Conservation (phyloP, 30 jellyfish, hydroid and myxozoan species). For the Turritopsis rubra region DNA sequence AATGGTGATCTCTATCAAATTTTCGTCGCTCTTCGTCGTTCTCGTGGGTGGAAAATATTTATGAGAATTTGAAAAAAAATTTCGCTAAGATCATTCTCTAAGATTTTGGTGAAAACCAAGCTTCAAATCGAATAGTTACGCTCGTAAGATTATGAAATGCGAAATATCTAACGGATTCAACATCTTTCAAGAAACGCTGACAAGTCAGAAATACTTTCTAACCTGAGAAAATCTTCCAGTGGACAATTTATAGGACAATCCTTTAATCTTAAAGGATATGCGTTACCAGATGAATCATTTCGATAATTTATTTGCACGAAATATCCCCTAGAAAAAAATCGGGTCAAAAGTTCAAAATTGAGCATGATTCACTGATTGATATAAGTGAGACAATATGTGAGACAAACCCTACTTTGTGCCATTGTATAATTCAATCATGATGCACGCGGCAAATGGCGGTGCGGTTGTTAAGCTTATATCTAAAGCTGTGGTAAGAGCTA, state of each 20-base stretch:
- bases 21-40: no score
- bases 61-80: no score
- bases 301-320: constrained; percentile 33
- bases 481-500: constrained; percentile 25
- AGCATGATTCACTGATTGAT: not conserved
- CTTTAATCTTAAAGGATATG: constrained; percentile 7
- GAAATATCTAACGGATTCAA: no score
- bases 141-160: no score
- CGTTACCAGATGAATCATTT: constrained; percentile 21
- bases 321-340: constrained; percentile 2
- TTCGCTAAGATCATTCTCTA: no score
- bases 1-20: no score
- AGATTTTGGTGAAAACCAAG: no score
- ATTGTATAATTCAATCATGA: constrained; percentile 29
- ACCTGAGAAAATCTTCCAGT: constrained; percentile 21
- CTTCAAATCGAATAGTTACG: no score
- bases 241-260: constrained; percentile 16
- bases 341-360: not conserved
- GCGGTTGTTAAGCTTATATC: constrained; percentile 5
- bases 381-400: not conserved
- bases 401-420: not conserved
- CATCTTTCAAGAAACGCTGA: no score
- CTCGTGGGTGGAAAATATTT: no score
- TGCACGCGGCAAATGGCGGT: constrained; percentile 28
- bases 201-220: not conserved